A percentile compares a stretch with the other conserved stretches of the same genome.
Evolutionary conservation across 2,113 vertebrate genomes (phyloP).

Genomic region (Gambusia holbrooki): DNA sequence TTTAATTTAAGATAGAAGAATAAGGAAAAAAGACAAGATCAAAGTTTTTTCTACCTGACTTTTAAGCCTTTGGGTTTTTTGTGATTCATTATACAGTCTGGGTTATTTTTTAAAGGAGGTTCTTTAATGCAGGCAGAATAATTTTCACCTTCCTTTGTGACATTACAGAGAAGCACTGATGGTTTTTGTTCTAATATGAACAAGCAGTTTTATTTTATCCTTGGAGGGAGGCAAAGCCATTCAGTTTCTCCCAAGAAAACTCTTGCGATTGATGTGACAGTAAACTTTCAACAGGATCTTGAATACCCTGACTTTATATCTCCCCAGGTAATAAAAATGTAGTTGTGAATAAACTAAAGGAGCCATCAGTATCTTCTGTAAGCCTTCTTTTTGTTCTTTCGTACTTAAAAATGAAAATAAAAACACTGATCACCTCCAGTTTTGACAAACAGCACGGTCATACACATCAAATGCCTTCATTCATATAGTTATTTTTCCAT

Average conservation of each 20-base stretch:
- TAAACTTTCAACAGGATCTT: constrained; percentile 30
- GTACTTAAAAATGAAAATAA: too few species aligned
- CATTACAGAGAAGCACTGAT: constrained; percentile 30
- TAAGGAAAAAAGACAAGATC: constrained; percentile 38
- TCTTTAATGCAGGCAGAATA: constrained; percentile 21
- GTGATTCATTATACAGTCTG: constrained; percentile 8
- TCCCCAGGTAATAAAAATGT: background rate
- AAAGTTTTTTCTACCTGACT: constrained; percentile 41
- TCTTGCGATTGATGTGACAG: constrained; percentile 33
- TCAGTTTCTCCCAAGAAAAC: constrained; percentile 41
- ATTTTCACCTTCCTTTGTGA: constrained; percentile 31
- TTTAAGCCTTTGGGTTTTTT: constrained; percentile 18
- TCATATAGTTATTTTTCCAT: background rate
- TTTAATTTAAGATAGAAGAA: constrained; percentile 28
- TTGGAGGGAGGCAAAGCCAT: constrained; percentile 29
- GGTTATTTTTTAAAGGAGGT: constrained; percentile 5
- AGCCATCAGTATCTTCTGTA: background rate
- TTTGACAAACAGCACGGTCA: background rate
- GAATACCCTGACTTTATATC: constrained; percentile 15
- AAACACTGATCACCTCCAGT: background rate
- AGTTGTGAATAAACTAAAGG: background rate
- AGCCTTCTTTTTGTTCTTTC: too few species aligned
- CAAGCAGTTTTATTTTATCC: constrained; percentile 50
- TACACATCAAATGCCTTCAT: background rate
- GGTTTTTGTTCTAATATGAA: constrained; percentile 53